Percentiles rank a stretch among this genome's conserved stretches.
Evolutionary conservation across 23 tunicate species (phyloP).

Genomic region (Trididemnum clinides): DNA sequence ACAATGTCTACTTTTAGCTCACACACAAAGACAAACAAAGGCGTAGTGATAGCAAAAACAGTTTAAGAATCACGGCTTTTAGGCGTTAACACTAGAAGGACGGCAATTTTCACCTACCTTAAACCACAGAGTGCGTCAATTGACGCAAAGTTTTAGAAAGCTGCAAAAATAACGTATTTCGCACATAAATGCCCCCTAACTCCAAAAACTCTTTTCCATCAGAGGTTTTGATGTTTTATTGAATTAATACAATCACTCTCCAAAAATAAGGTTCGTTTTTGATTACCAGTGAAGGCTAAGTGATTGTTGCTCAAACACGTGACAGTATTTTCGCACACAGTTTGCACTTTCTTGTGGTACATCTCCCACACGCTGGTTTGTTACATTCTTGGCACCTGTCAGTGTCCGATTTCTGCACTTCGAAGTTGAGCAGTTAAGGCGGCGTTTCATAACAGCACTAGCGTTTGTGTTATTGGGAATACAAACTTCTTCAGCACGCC

Average conservation of each 20-base stretch:
- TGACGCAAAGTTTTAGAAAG: background rate
- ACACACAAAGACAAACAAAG: no score
- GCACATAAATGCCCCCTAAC: background rate
- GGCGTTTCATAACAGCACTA: background rate
- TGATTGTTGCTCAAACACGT: background rate
- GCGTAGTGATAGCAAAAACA: no score
- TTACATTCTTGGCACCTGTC: constrained; percentile 18
- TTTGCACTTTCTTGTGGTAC: constrained; percentile 2
- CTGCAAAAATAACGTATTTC: no score
- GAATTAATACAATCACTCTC: background rate
- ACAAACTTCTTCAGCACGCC: constrained; percentile 25
- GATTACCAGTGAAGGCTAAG: background rate
- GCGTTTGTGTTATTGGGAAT: background rate
- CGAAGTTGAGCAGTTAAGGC: constrained; percentile 15
- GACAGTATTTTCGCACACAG: background rate
- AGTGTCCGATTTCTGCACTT: constrained; percentile 25
- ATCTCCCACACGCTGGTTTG: constrained; percentile 13
- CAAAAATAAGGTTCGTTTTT: background rate
- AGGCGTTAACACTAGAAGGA: background rate
- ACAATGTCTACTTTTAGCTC: no score
- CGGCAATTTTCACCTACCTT: no score
- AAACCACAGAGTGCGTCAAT: background rate
- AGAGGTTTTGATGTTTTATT: background rate
- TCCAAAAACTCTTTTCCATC: background rate
- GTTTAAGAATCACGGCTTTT: no score